Evolutionary conservation across 2,797 vertebrate species (phyloP).

Genomic region (Melanotaenia maccullochi): DNA sequence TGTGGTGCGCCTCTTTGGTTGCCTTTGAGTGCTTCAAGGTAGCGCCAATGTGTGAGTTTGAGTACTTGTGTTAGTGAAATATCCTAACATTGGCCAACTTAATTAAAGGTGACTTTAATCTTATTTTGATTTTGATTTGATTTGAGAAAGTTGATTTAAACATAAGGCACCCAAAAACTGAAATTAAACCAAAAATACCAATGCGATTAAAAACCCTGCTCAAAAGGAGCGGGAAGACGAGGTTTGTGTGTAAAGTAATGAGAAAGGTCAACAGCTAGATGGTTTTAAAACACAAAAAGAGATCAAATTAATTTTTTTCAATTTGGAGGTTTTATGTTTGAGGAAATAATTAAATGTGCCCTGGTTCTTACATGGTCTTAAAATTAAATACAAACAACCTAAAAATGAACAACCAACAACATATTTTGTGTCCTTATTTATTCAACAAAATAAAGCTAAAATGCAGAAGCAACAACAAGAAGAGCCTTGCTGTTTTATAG

Average conservation of each 20-base stretch:
- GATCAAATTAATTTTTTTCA: not conserved
- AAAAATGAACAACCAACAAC: not conserved
- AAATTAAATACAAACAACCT: not conserved
- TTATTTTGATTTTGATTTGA: not conserved
- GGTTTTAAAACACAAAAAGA: no score
- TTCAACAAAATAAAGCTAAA: no score
- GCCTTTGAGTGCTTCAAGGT: constrained; percentile 25
- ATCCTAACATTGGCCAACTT: not conserved
- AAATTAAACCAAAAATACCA: no score
- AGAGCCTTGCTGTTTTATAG: no score
- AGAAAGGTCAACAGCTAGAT: not conserved
- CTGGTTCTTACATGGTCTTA: not conserved
- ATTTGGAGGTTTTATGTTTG: not conserved
- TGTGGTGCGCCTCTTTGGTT: constrained; percentile 17
- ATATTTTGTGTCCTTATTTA: no score
- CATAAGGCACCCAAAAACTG: not conserved
- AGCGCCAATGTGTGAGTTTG: not conserved
- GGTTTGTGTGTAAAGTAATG: not conserved
- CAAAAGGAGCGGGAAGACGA: not conserved
- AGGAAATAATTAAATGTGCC: not conserved
- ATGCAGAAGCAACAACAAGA: no score
- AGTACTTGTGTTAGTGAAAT: not conserved
- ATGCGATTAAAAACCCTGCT: no score
- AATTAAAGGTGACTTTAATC: not conserved
- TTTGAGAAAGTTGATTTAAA: not conserved